A percentile compares a stretch with the other conserved stretches of the same genome.
Evolutionary conservation across 2,113 vertebrate genomes (phyloP).

Genomic region (Syngnathoides biaculeatus): DNA sequence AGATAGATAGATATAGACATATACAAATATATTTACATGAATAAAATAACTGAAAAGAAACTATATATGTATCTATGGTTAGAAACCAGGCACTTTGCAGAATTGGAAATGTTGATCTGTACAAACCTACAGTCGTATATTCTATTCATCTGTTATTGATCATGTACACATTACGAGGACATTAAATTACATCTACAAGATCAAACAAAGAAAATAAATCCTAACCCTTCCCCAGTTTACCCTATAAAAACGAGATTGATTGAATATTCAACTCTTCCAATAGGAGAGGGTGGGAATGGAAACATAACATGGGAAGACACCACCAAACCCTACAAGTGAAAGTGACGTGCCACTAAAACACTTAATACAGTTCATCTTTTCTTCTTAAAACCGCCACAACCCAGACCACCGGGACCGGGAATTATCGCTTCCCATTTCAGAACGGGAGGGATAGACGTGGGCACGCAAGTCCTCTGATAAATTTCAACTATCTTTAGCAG

Average conservation of each 20-base stretch:
- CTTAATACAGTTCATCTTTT: not conserved
- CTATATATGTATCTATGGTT: conserved; percentile 73
- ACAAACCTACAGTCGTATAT: conserved; percentile 58
- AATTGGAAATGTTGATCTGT: conserved; percentile 45
- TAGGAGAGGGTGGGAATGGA: conserved; percentile 10
- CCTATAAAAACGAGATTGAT: conserved; percentile 21
- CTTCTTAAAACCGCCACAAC: not conserved
- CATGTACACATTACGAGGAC: conserved; percentile 37
- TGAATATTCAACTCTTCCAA: conserved; percentile 37
- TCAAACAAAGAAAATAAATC: conserved; percentile 15
- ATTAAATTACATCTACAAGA: conserved; percentile 34
- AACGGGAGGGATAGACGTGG: conserved; percentile 8
- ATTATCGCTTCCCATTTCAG: conserved; percentile 24
- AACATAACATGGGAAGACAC: not conserved
- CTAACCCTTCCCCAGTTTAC: conserved; percentile 15
- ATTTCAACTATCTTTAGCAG: conserved; percentile 14
- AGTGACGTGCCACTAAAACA: conserved; percentile 12
- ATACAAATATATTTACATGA: conserved; percentile 6
- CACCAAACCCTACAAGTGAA: conserved; percentile 12
- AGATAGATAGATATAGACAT: conserved; percentile 61
- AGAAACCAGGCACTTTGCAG: conserved; percentile 71
- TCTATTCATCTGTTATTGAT: conserved; percentile 15
- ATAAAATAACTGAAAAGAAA: conserved; percentile 38
- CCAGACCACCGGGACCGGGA: not conserved
- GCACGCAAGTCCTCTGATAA: not conserved